phyloP scores from a whole-genome alignment of 2,888 invertebrate genomes.

The Rhopalosiphum nymphaeae region DNA sequence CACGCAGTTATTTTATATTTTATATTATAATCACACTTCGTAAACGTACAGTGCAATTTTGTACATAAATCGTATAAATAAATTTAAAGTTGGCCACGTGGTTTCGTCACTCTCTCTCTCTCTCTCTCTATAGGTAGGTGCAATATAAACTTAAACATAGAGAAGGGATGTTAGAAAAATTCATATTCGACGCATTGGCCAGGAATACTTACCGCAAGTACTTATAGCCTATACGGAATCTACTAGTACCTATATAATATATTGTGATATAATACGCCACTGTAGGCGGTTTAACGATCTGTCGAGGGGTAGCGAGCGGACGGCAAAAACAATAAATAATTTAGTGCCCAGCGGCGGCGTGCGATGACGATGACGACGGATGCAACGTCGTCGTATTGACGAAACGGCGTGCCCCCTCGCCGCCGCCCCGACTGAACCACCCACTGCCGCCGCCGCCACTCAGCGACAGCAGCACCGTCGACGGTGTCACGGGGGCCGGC shows the following conservation, averaged over 20 bases:
- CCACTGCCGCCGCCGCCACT: neutral
- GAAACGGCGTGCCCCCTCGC: conserved; percentile 19
- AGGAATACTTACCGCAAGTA: neutral
- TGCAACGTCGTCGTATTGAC: conserved; percentile 40
- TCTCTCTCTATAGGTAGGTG: neutral
- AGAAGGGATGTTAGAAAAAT: neutral
- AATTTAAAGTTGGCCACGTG: neutral
- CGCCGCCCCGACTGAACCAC: neutral
- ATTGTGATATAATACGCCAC: neutral
- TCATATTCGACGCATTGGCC: neutral
- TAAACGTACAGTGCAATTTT: neutral
- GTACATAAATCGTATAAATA: neutral
- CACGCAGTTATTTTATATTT: too few relatives aligned
- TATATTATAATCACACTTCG: neutral
- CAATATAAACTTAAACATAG: neutral
- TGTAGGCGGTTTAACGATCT: neutral
- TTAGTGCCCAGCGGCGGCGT: neutral
- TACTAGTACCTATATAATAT: too few relatives aligned
- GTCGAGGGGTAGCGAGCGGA: neutral
- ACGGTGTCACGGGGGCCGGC: conserved; percentile 33
- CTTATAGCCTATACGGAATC: too few relatives aligned
- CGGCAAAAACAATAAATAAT: neutral
- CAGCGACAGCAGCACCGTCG: conserved; percentile 1
- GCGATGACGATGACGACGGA: conserved; percentile 3
- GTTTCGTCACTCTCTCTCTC: neutral